phyloP scores from a whole-genome alignment of 2,113 vertebrate genomes.

The Erinaceus europaeus region DNA sequence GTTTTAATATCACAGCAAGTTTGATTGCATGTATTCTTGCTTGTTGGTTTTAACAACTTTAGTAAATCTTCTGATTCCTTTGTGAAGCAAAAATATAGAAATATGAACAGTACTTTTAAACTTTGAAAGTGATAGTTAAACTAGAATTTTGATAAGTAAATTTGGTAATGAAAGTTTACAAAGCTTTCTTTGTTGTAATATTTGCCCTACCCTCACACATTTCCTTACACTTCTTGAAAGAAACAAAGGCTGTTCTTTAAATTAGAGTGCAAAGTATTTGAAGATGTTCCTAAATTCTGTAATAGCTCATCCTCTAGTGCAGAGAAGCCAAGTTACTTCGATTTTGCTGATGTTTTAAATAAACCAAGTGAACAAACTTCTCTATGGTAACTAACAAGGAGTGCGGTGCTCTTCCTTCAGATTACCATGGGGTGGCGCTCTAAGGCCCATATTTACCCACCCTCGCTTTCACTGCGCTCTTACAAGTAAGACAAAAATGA shows the following conservation, averaged over 20 bases:
- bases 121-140: background rate
- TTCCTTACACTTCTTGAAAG: background rate
- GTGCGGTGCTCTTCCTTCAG: slow-evolving; percentile 32
- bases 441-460: slow-evolving; percentile 76
- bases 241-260: background rate
- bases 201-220: background rate
- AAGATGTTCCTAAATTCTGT: background rate
- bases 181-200: slow-evolving; percentile 32
- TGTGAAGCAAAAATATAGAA: slow-evolving; percentile 23
- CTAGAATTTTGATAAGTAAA: background rate
- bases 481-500: background rate
- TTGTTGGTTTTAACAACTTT: slow-evolving; percentile 31
- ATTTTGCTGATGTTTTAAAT: slow-evolving; percentile 10
- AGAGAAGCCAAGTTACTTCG: slow-evolving; percentile 9
- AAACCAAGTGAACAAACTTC: background rate
- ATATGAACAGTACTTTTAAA: background rate
- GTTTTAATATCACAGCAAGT: background rate
- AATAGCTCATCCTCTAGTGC: background rate
- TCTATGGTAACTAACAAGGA: background rate
- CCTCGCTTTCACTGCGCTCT: background rate
- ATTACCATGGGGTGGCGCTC: slow-evolving; percentile 83
- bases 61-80: slow-evolving; percentile 1
- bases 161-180: background rate
- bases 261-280: background rate
- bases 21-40: background rate